Evolutionary conservation across 1,140 invertebrate species (phyloP).

Genomic region (Monochamus saltuarius): DNA sequence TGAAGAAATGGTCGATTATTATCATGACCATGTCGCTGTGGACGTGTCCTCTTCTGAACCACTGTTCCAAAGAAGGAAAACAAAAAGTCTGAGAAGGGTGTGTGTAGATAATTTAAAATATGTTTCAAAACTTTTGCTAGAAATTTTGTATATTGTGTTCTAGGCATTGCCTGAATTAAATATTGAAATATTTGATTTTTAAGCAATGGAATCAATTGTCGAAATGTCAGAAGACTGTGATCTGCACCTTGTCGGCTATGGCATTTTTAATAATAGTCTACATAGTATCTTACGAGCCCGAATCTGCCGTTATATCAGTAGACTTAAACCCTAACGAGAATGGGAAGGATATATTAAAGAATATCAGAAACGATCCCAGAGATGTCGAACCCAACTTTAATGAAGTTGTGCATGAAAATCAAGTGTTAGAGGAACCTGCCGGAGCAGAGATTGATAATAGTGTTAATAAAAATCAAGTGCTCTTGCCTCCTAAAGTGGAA

Average conservation of each 20-base stretch:
- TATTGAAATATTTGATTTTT: conserved; percentile 41
- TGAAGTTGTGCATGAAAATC: conserved; percentile 32
- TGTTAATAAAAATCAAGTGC: conserved; percentile 36
- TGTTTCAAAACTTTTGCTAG: conserved; percentile 12
- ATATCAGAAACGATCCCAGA: conserved; percentile 30
- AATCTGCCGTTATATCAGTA: conserved; percentile 46
- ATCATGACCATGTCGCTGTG: conserved; percentile 23
- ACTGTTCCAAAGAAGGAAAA: conserved; percentile 23
- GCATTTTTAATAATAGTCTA: conserved; percentile 60
- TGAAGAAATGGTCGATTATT: not conserved
- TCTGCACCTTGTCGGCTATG: conserved; percentile 62
- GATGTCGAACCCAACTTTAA: conserved; percentile 27
- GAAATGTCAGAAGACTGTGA: conserved; percentile 74
- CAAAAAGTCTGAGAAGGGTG: conserved; percentile 39
- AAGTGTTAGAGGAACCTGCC: conserved; percentile 45
- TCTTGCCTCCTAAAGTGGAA: conserved; percentile 30
- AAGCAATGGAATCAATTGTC: conserved; percentile 83
- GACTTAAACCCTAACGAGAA: conserved; percentile 43
- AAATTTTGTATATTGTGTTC: conserved; percentile 12
- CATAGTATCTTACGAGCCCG: conserved; percentile 53
- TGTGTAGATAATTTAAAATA: too few species aligned
- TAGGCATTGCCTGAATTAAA: too few species aligned
- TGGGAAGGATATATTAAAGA: conserved; percentile 33
- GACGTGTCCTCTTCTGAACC: conserved; percentile 17
- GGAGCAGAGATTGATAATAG: conserved; percentile 35